Evolutionary conservation across 2,888 invertebrate genomes (phyloP).

Genomic region (Cremastobaeus sp.): DNA sequence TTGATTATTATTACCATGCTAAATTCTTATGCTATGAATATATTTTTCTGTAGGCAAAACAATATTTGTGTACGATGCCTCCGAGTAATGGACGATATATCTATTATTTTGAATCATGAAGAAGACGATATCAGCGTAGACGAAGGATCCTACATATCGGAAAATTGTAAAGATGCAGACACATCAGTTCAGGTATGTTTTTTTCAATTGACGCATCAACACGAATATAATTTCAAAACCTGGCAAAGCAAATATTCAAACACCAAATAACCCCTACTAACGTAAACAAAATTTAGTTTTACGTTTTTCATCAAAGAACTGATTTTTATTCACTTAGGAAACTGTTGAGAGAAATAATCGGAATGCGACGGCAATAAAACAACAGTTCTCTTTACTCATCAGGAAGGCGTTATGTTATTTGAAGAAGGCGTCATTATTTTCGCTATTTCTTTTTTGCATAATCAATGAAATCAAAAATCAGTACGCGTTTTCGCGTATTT

Average conservation of each 20-base stretch:
- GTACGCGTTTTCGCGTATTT: slow-evolving; percentile 62
- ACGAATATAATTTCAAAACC: slow-evolving; percentile 33
- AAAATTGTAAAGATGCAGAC: slow-evolving; percentile 64
- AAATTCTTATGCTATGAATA: too few species aligned
- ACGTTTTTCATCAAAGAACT: background rate
- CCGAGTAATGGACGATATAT: slow-evolving; percentile 84
- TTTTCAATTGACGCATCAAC: background rate
- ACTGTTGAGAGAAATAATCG: slow-evolving; percentile 66
- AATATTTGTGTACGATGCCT: slow-evolving; percentile 90
- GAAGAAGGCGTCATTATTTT: slow-evolving; percentile 69
- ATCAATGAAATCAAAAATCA: slow-evolving; percentile 66
- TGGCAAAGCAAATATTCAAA: background rate
- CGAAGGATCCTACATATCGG: slow-evolving; percentile 77
- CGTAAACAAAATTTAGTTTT: background rate
- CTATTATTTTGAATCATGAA: slow-evolving; percentile 85
- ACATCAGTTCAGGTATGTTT: slow-evolving; percentile 70
- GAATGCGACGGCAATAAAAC: slow-evolving; percentile 66
- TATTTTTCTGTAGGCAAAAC: slow-evolving; percentile 83
- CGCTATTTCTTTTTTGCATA: slow-evolving; percentile 64
- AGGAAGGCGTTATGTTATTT: slow-evolving; percentile 70
- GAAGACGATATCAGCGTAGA: slow-evolving; percentile 84
- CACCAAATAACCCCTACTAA: slow-evolving; percentile 1
- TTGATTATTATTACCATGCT: too few species aligned
- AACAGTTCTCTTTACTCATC: slow-evolving; percentile 67
- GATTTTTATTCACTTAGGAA: slow-evolving; percentile 74